Evolutionary conservation across 2,113 vertebrate genomes (phyloP), one percentile per base, ranked within the genome.

Genomic region (Osmerus mordax): DNA sequence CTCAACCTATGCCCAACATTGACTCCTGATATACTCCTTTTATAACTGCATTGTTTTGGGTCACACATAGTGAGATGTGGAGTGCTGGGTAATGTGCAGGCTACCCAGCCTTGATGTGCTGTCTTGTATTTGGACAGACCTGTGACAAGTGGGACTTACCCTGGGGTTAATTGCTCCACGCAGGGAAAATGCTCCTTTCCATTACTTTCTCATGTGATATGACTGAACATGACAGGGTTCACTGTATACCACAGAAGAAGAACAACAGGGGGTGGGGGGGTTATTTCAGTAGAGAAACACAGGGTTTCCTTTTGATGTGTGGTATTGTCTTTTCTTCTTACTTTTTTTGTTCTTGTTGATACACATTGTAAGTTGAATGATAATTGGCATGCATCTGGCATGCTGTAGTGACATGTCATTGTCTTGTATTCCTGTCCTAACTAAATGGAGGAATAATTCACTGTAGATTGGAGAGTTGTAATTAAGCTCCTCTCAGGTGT

Each of bases 81-180:
- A 73, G 25, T 62, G 65, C 18, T 36, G 13, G 19, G 60, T 59
- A 63, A 70, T 76, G 32, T 61, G 41, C 54, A 23, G 68, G 69
- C 74, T 79, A 58, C 72, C 64, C 47, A 61, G 67, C 73, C 71
- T 71, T 53, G 69, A 61, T 52, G 71, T 62, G 55, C 63, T 69
- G 79, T 41, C 53, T 54, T 79, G 72, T 75, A 71, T 79, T 74
- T 72, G 67, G 69, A 61, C 71, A 74, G 63, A 51, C 19, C 58
- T 53, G 55, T 61, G 79, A 77, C 63, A 53, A 64, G 59, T 41
- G 55, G 28, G 69, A 67, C 72, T 69, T 69, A 64, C 80, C 72
- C 64, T 71, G 66, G 55, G 74, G 70, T 78, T 82, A 80, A 86
- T 82, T 74, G 71, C 70, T 67, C 68, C 52, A 74, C 59, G 68